Base-by-base conservation (phyloP, 2,888 invertebrate species). In the Pyrochroa serraticornis region DNA sequence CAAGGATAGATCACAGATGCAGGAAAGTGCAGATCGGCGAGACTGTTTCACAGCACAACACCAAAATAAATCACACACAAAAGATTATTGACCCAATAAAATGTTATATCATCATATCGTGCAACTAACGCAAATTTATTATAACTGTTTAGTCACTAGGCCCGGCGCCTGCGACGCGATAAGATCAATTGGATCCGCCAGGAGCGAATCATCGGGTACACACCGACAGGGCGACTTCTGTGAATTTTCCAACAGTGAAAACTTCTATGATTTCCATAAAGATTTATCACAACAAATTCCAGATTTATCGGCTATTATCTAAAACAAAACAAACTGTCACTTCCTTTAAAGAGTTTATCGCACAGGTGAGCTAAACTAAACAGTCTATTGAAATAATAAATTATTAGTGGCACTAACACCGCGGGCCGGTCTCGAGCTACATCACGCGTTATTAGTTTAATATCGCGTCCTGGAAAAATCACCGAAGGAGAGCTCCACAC, bases 1-100 rank as follows among this genome's bases (percentile, higher is more conserved):
- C 54, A 63, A 62, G 56, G 60, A 66, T 62, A 66, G 64, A 66
- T 66, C 66, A 64, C 67, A 67, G 67, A 67, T 62, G 64, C 59
- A 59, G 62, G 46, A 51, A 37, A 58, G 51, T 53, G 58, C 57
- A 59, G 58, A 62, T 56, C 61, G 59, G 49, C 58, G 63, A 42
- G 60, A 56, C 62, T 63, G 63, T 62, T 66, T 63, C 66, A 67
- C 67, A 64, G 54, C 62, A 66, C 63, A 47, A 49, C 62, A 60
- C 58, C 10, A 52, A 44, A 42, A 52, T 45, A 54, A 50, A 62
- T 57, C 45, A 53, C 7, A 57, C 63, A 57, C 46, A 10, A 9
- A 14, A 13, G 13, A 13, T 39, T 32, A 41, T 43, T 14, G 51
- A 51, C 22, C 46, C 14, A 46, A 47, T 9, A 22, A 22, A 22